A percentile compares a stretch with the other conserved stretches of the same genome.
Evolutionary conservation across 2,888 invertebrate genomes (phyloP).

Genomic region (Abrostola triplasia): DNA sequence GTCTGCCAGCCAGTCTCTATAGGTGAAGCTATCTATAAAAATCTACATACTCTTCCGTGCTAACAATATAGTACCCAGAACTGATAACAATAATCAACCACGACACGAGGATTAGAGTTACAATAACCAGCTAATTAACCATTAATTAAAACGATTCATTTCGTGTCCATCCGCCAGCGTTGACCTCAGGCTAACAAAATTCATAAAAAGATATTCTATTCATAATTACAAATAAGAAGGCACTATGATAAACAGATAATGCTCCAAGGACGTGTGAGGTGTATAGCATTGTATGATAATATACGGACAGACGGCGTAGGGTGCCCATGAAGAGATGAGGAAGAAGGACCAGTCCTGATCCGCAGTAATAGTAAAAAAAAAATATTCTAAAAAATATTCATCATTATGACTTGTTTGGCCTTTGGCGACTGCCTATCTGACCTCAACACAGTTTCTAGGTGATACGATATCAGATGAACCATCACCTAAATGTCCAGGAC

Average conservation of each 20-base stretch:
- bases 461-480: too few relatives aligned
- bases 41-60: too few relatives aligned
- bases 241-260: constrained; percentile 54
- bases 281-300: constrained; percentile 61
- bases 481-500: too few relatives aligned
- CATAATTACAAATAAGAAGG: constrained; percentile 69
- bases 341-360: constrained; percentile 1
- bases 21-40: too few relatives aligned
- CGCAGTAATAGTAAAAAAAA: too few relatives aligned
- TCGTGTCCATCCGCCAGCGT: constrained; percentile 17
- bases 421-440: too few relatives aligned
- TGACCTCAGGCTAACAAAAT: constrained; percentile 21
- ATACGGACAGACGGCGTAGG: constrained; percentile 34
- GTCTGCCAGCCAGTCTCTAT: too few relatives aligned
- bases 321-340: constrained; percentile 23
- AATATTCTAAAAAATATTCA: too few relatives aligned
- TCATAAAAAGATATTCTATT: constrained; percentile 45
- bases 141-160: constrained; percentile 21
- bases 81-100: too few relatives aligned
- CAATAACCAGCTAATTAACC: background rate
- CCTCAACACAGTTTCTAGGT: too few relatives aligned
- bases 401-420: too few relatives aligned
- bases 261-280: constrained; percentile 64
- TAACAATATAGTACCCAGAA: too few relatives aligned
- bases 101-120: background rate